Base-by-base conservation (phyloP, 2,888 invertebrate species). In the Heteropelma amictum region DNA sequence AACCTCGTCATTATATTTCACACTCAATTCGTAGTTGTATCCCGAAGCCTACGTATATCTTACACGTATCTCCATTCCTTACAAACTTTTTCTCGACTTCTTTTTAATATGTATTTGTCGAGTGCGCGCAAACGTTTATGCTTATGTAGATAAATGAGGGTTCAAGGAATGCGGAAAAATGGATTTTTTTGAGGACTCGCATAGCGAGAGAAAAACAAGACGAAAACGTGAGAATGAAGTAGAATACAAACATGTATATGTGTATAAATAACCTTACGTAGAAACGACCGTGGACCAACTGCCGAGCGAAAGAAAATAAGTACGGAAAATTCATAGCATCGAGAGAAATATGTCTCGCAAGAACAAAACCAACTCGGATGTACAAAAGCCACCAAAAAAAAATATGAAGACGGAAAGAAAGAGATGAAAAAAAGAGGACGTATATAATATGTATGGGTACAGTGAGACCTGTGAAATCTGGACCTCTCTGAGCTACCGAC, bases 281-380 rank as follows among this genome's bases (percentile, higher is more conserved):
- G 5, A 10, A 10, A 19, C 33, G 47, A 7, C 8, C 47, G 19
- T n/a, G 21, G 2, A 21, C 21, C 47, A 60, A 63, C 49, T 51
- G 35, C 53, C 21, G 58, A 30, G 23, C 21, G 40, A 72, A 61
- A 76, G 71, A 77, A 74, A 69, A 65, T n/a, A n/a, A n/a, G n/a
- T n/a, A n/a, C n/a, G 72, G 76, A 74, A 77, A 80, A 81, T 82
- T 80, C 82, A 82, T 82, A 73, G 76, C 67, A 54, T 77, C 75
- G 77, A 77, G 75, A 82, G 77, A 82, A 79, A 82, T 82, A 80
- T 82, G 80, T 82, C 78, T 79, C 77, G 73, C 40, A 78, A 81
- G 77, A 76, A 81, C 82, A 81, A 82, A 82, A 82, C 80, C 65
- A 67, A 64, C 73, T 70, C 17, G 38, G 54, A n/a, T n/a, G n/a